A percentile compares a stretch with the other conserved stretches of the same genome.
Evolutionary conservation across 2,797 vertebrate species (phyloP).

Genomic region (Urosaurus nigricauda): DNA sequence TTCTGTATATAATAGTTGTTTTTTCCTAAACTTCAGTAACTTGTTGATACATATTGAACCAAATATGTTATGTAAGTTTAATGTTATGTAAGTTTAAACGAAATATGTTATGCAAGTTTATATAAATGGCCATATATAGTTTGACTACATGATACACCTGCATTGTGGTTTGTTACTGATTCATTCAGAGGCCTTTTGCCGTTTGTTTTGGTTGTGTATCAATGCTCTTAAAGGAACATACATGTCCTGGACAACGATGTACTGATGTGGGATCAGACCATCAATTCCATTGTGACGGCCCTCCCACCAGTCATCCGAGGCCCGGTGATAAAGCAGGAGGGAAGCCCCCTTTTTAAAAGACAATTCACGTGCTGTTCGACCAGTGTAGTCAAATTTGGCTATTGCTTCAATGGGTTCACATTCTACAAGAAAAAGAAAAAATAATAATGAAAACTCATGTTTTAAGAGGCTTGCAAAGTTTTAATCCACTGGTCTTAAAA

Average conservation of each 20-base stretch:
- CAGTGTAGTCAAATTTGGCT: conserved; percentile 93
- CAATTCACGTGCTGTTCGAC: conserved; percentile 90
- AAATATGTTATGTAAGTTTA: too few relatives aligned
- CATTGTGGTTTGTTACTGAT: too few relatives aligned
- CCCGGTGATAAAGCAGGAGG: conserved; percentile 89
- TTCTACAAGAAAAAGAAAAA: conserved; percentile 82
- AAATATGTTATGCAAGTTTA: too few relatives aligned
- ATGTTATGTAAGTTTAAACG: too few relatives aligned
- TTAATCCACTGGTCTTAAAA: neutral
- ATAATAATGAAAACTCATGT: neutral
- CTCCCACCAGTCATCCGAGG: conserved; percentile 97
- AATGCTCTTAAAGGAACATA: conserved; percentile 76
- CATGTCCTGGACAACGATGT: conserved; percentile 94
- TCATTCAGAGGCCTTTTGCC: too few relatives aligned
- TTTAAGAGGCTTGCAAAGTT: neutral
- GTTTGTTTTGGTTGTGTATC: neutral
- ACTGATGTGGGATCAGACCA: conserved; percentile 94
- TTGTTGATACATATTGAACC: too few relatives aligned
- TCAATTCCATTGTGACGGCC: conserved; percentile 90
- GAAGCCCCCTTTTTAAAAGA: conserved; percentile 95
- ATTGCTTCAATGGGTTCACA: conserved; percentile 92
- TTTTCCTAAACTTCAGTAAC: too few relatives aligned
- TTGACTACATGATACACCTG: too few relatives aligned
- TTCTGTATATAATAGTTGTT: too few relatives aligned
- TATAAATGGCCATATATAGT: too few relatives aligned